phyloP scores from a whole-genome alignment of 2,113 vertebrate genomes.

The Vimba vimba region DNA sequence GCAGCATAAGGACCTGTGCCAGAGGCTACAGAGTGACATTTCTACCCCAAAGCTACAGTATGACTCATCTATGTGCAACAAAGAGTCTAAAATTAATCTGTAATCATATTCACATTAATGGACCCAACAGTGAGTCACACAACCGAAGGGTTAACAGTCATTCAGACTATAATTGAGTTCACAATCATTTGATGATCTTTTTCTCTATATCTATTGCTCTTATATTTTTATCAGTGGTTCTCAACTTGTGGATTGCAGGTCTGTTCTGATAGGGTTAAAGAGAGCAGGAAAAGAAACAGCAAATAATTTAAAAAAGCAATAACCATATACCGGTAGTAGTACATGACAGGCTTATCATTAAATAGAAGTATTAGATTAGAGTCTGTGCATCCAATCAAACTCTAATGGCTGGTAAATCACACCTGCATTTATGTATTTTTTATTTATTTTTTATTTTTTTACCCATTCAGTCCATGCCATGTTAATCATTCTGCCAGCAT shows the following conservation, averaged over 20 bases:
- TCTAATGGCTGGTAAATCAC: background rate
- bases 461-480: background rate
- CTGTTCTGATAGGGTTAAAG: background rate
- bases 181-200: background rate
- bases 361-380: background rate
- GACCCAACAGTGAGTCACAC: background rate
- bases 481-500: background rate
- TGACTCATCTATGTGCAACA: background rate
- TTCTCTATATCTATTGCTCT: background rate
- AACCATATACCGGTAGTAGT: too few species aligned
- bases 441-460: background rate
- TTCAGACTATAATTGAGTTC: background rate
- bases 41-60: background rate
- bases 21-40: slow-evolving; percentile 32
- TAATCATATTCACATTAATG: too few species aligned
- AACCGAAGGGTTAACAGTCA: background rate
- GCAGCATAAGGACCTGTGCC: slow-evolving; percentile 67
- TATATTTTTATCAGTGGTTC: background rate
- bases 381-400: background rate
- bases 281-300: background rate
- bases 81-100: too few species aligned
- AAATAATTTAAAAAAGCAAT: background rate
- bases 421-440: background rate
- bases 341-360: background rate
- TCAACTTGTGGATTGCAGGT: background rate